Conservation (phyloP, 2,113 vertebrate species). For the Coregonus clupeaformis region DNA sequence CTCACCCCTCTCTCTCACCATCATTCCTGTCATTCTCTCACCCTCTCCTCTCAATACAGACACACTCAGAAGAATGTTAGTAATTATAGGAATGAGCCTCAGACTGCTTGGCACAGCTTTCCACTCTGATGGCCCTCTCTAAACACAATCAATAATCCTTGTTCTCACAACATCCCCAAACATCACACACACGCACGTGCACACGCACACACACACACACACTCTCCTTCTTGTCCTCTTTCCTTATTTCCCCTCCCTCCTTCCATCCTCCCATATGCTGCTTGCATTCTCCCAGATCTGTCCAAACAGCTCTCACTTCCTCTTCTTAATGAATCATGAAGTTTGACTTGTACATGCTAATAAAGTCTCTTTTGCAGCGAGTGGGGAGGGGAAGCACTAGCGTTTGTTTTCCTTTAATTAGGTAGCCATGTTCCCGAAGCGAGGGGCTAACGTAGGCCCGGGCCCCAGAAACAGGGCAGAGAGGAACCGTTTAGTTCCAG, state of each 20-base stretch:
- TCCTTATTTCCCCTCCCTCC: constrained; percentile 47
- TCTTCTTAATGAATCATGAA: constrained; percentile 85
- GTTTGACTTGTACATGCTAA: constrained; percentile 78
- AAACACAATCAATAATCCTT: neutral
- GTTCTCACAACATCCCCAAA: neutral
- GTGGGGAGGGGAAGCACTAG: constrained; percentile 58
- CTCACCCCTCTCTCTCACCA: constrained; percentile 2
- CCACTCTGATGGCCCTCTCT: neutral
- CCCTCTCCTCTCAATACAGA: constrained; percentile 4
- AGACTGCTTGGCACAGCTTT: neutral
- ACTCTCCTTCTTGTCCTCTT: constrained; percentile 1
- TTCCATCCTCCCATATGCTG: constrained; percentile 36
- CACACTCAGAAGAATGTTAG: no score
- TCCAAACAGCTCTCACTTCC: constrained; percentile 72
- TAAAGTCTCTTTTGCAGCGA: constrained; percentile 70
- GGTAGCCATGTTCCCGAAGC: constrained; percentile 58
- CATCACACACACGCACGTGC: constrained; percentile 1
- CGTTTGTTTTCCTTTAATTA: constrained; percentile 82
- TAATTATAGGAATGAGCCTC: no score
- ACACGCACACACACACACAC: constrained; percentile 20
- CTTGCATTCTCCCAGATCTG: constrained; percentile 54
- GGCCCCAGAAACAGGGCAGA: constrained; percentile 20
- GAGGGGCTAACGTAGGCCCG: neutral
- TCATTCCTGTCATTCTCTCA: constrained; percentile 33
- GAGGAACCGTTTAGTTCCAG: constrained; percentile 50